phyloP scores from a whole-genome alignment of 2,797 vertebrate genomes.

The Protosalanx chinensis region DNA sequence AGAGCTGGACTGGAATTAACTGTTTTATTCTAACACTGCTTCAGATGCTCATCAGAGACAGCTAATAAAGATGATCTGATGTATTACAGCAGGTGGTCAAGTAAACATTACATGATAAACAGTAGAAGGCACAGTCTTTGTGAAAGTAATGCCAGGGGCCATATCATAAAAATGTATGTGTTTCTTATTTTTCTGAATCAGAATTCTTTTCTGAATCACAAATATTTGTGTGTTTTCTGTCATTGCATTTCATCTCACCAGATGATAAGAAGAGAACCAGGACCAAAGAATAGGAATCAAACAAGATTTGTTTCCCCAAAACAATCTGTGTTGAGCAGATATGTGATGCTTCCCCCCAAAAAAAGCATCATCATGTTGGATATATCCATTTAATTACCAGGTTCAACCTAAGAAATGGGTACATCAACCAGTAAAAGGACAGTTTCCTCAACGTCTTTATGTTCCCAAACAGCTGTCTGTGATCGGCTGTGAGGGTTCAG shows the following conservation, averaged over 20 bases:
- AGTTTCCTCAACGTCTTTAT: conserved; percentile 1
- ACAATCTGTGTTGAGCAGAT: background rate
- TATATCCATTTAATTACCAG: background rate
- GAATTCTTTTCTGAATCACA: too few relatives aligned
- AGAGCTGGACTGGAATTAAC: conserved; percentile 13
- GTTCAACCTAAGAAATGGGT: background rate
- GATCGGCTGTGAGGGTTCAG: conserved; percentile 11
- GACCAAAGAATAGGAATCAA: too few relatives aligned
- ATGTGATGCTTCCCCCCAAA: background rate
- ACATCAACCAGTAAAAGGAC: background rate
- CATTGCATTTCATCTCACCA: too few relatives aligned
- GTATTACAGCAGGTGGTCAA: background rate
- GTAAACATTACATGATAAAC: background rate
- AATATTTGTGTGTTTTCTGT: too few relatives aligned
- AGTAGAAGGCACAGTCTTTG: background rate
- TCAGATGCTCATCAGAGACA: background rate
- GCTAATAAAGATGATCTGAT: background rate
- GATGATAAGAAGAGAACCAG: too few relatives aligned
- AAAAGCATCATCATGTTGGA: background rate
- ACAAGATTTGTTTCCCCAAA: too few relatives aligned
- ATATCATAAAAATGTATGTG: background rate
- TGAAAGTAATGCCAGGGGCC: background rate
- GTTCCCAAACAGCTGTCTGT: conserved; percentile 23
- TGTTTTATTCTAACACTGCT: conserved; percentile 7
- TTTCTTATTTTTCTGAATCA: too few relatives aligned